Percentiles rank a stretch among this genome's conserved stretches.
These are phyloP conservation scores for Eupeodes luniger DNA, from an alignment of 2,888 invertebrate species.

Conservation along the genomic window DNA sequence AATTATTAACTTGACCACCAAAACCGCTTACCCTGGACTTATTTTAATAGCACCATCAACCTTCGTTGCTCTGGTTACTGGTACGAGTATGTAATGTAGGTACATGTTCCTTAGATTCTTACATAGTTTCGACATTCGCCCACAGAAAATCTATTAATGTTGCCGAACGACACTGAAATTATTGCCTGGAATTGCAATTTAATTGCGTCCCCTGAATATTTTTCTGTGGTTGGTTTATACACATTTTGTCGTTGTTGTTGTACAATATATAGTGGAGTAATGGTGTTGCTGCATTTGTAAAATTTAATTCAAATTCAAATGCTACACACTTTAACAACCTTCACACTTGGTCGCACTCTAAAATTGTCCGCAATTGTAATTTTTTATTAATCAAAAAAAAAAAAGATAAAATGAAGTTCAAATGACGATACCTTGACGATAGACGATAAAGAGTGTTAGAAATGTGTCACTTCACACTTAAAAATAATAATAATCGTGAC, in stretches of 20 bases:
- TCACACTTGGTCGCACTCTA: conserved; percentile 82
- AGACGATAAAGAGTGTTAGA: conserved; percentile 30
- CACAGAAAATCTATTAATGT: conserved; percentile 65
- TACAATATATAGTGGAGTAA: not conserved
- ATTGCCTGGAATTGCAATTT: conserved; percentile 55
- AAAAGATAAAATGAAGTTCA: conserved; percentile 37
- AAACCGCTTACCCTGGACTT: conserved; percentile 62
- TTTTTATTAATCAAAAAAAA: conserved; percentile 49
- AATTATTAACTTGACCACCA: conserved; percentile 65
- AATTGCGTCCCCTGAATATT: conserved; percentile 69
- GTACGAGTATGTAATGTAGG: not conserved
- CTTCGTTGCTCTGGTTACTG: conserved; percentile 24
- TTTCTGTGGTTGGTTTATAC: conserved; percentile 56
- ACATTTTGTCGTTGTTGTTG: not conserved
- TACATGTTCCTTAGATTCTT: conserved; percentile 49
- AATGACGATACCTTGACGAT: conserved; percentile 46
- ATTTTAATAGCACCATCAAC: conserved; percentile 38
- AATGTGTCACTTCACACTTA: not conserved
- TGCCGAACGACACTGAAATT: conserved; percentile 26
- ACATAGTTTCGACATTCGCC: conserved; percentile 32
- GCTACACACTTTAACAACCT: conserved; percentile 79
- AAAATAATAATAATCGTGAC: not conserved
- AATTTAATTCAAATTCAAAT: conserved; percentile 70
- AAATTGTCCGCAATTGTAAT: conserved; percentile 69
- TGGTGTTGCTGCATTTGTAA: conserved; percentile 46